Evolutionary conservation across 2,797 vertebrate genomes (phyloP).

Genomic region (Clarias pachynema): DNA sequence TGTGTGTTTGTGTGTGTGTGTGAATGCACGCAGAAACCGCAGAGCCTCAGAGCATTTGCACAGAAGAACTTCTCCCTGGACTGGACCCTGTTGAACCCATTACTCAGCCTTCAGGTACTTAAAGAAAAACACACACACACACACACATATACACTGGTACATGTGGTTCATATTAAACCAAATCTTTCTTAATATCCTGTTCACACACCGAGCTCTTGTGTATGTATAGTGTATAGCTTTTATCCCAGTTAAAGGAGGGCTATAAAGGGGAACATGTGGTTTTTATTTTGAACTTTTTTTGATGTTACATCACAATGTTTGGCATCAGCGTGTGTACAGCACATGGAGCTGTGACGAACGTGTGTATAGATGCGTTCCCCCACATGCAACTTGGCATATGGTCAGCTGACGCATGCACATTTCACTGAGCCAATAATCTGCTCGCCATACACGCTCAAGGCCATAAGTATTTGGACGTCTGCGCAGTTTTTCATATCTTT

Average conservation of each 20-base stretch:
- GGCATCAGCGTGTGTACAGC: slow-evolving; percentile 2
- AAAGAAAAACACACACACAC: background rate
- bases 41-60: slow-evolving; percentile 74
- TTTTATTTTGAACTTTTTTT: slow-evolving; percentile 1
- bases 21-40: slow-evolving; percentile 69
- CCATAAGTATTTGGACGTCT: no score
- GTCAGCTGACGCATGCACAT: background rate
- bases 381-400: background rate
- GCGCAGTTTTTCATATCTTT: no score
- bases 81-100: slow-evolving; percentile 72
- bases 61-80: slow-evolving; percentile 87
- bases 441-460: background rate
- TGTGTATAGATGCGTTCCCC: background rate
- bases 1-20: slow-evolving; percentile 6
- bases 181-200: background rate
- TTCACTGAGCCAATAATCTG: background rate
- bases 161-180: slow-evolving; percentile 4
- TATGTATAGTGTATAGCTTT: background rate
- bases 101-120: slow-evolving; percentile 63
- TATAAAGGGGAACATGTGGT: background rate
- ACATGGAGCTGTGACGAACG: background rate
- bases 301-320: background rate
- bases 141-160: background rate
- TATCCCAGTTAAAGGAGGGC: background rate
- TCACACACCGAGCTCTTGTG: background rate